Evolutionary conservation across 1,140 invertebrate genomes (phyloP), one percentile per base, ranked within the genome.

Genomic region (Sipha flava): DNA sequence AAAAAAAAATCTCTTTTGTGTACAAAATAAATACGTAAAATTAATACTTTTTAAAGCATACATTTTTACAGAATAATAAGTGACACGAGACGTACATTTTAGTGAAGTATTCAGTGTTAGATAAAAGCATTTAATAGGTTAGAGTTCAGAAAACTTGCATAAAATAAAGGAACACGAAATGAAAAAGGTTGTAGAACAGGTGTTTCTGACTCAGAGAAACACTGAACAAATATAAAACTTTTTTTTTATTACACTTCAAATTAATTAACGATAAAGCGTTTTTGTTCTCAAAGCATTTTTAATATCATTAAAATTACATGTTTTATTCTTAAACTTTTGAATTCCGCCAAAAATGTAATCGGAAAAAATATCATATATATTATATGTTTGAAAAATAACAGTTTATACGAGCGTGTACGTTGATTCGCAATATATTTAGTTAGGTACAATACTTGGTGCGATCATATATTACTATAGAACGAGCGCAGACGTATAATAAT

Each of bases 121-220:
- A 66, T 66, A 66, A 66, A 66, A 66, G 31, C 26, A 10, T 62
- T 62, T 16, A 64, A 21, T 21, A 14, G 31, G 34, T 66, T 40
- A 26, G 16, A 66, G 43, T 66, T 43, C 64, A 43, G 37, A 23
- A 18, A 66, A 43, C 21, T 66, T 66, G 64, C 64, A 66, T 66
- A 43, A 66, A 66, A 66, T 34, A 43, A 40, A 26, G 64, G 37
- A n/a, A 21, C 6, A 21, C 12, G 21, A 66, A 40, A 66, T 43
- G 37, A 66, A 66, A 66, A 66, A 66, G n/a, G 34, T 66, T 66
- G 64, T 66, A 66, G 31, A 66, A 66, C 64, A 66, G 34, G 64
- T 66, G 64, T 66, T 66, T 16, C 14, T 6, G 2, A n/a, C n/a
- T n/a, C n/a, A n/a, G n/a, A 43, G 64, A 66, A 66, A 26, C 21